Conservation (phyloP, 2,113 vertebrate species). For the Pica pica region DNA sequence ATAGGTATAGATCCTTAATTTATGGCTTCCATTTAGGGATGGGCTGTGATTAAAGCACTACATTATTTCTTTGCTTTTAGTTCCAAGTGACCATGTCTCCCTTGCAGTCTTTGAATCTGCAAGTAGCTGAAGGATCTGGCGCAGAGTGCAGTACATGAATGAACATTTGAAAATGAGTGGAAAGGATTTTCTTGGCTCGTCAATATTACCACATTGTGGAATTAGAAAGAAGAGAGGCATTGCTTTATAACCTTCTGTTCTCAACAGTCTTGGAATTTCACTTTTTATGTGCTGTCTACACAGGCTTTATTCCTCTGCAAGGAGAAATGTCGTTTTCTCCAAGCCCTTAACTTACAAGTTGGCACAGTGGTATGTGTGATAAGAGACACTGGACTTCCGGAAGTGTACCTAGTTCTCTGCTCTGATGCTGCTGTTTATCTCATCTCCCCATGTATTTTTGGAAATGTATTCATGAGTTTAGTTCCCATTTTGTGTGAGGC, state of each 20-base stretch:
- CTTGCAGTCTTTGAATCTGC: neutral
- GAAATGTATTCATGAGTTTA: neutral
- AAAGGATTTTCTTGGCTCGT: neutral
- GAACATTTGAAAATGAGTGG: neutral
- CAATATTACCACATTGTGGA: neutral
- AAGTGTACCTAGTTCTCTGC: neutral
- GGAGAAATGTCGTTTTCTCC: neutral
- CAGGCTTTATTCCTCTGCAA: neutral
- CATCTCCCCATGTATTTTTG: neutral
- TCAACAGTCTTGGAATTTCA: neutral
- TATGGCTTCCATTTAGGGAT: neutral
- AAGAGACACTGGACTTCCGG: neutral
- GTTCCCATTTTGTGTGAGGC: neutral
- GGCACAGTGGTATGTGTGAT: neutral
- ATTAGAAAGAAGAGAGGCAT: neutral
- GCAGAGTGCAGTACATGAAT: neutral
- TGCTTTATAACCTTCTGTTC: neutral
- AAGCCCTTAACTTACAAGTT: neutral
- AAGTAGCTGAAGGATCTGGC: neutral
- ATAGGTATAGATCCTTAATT: neutral
- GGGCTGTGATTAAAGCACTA: neutral
- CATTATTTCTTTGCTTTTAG: neutral
- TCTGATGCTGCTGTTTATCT: neutral
- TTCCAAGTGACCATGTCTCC: neutral
- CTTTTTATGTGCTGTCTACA: neutral